Base-by-base conservation (phyloP, 2,888 invertebrate species). In the Microplitis manilae region DNA sequence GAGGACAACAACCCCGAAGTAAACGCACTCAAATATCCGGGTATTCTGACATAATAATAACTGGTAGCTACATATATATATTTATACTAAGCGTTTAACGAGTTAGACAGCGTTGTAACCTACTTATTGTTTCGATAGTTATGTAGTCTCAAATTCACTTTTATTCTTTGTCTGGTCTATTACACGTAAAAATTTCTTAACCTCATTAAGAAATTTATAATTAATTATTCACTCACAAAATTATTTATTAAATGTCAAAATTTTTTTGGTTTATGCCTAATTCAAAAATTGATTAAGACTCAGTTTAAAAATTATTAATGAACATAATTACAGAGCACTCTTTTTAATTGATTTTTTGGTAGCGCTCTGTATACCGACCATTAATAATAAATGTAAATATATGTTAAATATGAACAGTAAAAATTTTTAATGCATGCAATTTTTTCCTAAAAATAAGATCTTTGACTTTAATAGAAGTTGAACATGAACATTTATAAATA, bases 61-160 rank as follows among this genome's bases (percentile, higher is more conserved):
- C 39, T 62, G 61, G 69, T 64, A 65, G 50, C 74, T 75, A 76
- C 59, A 76, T 68, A 59, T 77, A 60, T 72, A 69, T 64, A 62
- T 64, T 39, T 39, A 60, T 4, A 41, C 38, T 69, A 62, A 30
- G 4, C 30, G 30, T 73, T 74, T 67, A 75, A 60, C 64, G 76
- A 80, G 38, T 59, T 60, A 74, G 41, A 68, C 6, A 41, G 39
- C 78, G 80, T 77, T 68, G 77, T 81, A 81, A 79, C 79, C 82
- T 82, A 82, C 81, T 82, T 83, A 83, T 82, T 83, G 83, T 84
- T 85, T 84, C 77, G 81, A 77, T 50, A 76, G 79, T 85, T 86
- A 81, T 83, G 80, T 84, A 85, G 85, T 77, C 40, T 65, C 40
- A 62, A 30, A 73, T 76, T 64, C 71, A 67, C 72, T 74, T 67